Evolutionary conservation across 2,888 invertebrate species (phyloP).

Genomic region (Ormyrus pomaceus): DNA sequence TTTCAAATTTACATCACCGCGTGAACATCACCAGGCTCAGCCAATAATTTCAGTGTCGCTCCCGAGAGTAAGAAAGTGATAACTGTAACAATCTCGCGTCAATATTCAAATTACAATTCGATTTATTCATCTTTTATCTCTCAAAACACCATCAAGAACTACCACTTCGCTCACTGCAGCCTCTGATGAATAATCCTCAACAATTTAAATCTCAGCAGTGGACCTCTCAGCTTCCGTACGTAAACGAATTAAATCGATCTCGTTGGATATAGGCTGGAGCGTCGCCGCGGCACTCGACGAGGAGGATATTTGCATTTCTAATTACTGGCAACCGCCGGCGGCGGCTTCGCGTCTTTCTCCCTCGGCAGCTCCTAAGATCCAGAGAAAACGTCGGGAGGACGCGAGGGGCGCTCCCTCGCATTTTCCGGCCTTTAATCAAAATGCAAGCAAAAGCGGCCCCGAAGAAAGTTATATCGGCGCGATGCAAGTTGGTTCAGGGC

Average conservation of each 20-base stretch:
- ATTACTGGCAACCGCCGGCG: conserved; percentile 28
- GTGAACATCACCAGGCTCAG: too few species aligned
- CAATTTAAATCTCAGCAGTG: conserved; percentile 14
- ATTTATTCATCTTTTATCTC: too few species aligned
- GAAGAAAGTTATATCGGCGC: conserved; percentile 43
- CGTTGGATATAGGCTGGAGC: neutral
- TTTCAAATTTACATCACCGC: too few species aligned
- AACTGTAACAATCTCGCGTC: too few species aligned
- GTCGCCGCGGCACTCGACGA: too few species aligned
- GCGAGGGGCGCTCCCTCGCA: neutral
- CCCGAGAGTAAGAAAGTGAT: too few species aligned
- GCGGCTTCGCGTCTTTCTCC: conserved; percentile 26
- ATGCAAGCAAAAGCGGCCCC: conserved; percentile 39
- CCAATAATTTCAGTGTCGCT: too few species aligned
- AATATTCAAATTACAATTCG: too few species aligned
- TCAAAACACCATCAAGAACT: too few species aligned
- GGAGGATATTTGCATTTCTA: conserved; percentile 47
- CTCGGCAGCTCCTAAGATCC: neutral
- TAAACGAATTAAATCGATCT: conserved; percentile 45
- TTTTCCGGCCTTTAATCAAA: conserved; percentile 47
- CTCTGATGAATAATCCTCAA: conserved; percentile 12
- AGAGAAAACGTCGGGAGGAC: neutral
- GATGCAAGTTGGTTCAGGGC: conserved; percentile 15
- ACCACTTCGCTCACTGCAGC: too few species aligned
- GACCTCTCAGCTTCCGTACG: conserved; percentile 4